Percentiles rank a stretch among this genome's conserved stretches.
These are phyloP conservation scores for Megalopta genalis DNA, from an alignment of 1,140 invertebrate genomes.

Conservation along the genomic window DNA sequence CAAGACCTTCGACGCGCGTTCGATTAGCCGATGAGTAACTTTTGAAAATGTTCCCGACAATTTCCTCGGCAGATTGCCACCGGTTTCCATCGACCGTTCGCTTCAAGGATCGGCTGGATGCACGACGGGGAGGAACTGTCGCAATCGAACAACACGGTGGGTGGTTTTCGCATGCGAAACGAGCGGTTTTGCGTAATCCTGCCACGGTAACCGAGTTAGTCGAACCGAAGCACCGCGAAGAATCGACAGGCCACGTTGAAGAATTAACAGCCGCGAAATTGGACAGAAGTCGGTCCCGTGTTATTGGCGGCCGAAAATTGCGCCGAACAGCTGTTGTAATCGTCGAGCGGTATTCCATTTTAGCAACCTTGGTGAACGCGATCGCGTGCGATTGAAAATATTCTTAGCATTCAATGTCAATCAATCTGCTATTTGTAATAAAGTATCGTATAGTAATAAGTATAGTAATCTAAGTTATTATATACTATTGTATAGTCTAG, in stretches of 20 bases:
- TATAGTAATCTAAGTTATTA: no score
- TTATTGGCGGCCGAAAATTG: no score
- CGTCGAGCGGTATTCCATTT: no score
- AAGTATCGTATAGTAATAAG: no score
- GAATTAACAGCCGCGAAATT: slow-evolving; percentile 29
- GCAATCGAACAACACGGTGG: slow-evolving; percentile 27
- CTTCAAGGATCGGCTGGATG: not conserved
- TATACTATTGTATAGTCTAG: no score
- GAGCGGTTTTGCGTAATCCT: slow-evolving; percentile 52
- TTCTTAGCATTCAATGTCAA: no score
- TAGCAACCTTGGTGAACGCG: no score
- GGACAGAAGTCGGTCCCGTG: not conserved
- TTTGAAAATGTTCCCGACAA: not conserved
- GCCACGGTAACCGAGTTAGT: slow-evolving; percentile 4
- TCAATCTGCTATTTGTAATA: no score
- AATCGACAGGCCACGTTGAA: not conserved
- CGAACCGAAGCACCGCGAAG: not conserved
- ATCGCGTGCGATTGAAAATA: no score
- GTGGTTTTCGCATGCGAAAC: slow-evolving; percentile 58
- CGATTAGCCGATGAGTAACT: not conserved
- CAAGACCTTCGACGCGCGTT: no score
- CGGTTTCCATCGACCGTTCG: not conserved
- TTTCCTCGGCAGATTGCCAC: not conserved
- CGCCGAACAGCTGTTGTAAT: no score
- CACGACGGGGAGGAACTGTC: not conserved